Evolutionary conservation across 1,140 invertebrate genomes (phyloP), one percentile per base, ranked within the genome.

Genomic region (Oreohelix idahoensis): DNA sequence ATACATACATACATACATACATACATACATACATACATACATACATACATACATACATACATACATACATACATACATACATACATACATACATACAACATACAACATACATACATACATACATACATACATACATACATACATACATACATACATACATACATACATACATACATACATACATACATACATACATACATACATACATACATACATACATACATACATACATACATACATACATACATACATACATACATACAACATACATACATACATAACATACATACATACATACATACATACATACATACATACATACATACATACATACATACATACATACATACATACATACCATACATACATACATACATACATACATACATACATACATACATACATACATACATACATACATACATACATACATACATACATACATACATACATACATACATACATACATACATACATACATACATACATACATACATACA

Each of bases 181-280:
- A 79, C 77, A 80, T 80, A 49, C 45, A 49, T 49, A 49, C 45
- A 49, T 49, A 49, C 45, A 49, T 49, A 49, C 45, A 49, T 49
- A 84, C 73, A 84, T 76, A 81, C 70, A 81, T 75, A 84, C 78
- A 84, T 84, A 84, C 58, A 81, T 75, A 81, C 70, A 82, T 77
- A 77, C 66, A 73, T 69, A 79, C 69, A 84, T 79, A 84, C 69
- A 84, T 73, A 71, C 66, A 79, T 78, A 84, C 69, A 84, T 70
- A 83, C 75, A 78, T 42, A 75, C 73, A n/a, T n/a, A n/a, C n/a
- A n/a, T n/a, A n/a, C n/a, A n/a, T n/a, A n/a, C n/a, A n/a, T n/a
- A n/a, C n/a, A n/a, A n/a, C n/a, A n/a, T n/a, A n/a, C n/a, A n/a
- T n/a, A n/a, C n/a, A n/a, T n/a, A n/a, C n/a, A n/a, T n/a, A n/a